These are phyloP conservation scores for Melanostigma gelatinosum DNA, from an alignment of 2,113 vertebrate species.

Conservation along the genomic window DNA sequence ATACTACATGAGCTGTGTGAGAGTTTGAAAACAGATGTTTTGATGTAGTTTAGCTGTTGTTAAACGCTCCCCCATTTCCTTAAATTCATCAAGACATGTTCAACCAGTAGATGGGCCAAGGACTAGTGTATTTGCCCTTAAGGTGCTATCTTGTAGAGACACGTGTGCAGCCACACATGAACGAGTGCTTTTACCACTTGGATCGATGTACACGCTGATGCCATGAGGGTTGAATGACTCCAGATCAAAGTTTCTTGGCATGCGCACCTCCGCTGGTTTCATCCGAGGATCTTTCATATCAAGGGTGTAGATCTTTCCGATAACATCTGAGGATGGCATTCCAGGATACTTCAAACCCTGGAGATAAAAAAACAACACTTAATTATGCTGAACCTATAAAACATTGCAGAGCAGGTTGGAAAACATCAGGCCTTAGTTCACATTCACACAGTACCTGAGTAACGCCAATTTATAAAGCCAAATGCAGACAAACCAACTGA, in stretches of 20 bases:
- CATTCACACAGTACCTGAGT: neutral
- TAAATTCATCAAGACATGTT: neutral
- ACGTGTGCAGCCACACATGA: neutral
- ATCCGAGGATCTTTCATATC: constrained; percentile 83
- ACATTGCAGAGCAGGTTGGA: neutral
- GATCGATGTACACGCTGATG: constrained; percentile 86
- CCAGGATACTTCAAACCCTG: constrained; percentile 73
- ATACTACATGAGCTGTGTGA: neutral
- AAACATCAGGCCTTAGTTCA: neutral
- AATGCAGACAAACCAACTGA: neutral
- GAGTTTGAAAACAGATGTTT: neutral
- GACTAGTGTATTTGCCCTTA: neutral
- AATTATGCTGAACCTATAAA: neutral
- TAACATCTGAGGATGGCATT: constrained; percentile 73
- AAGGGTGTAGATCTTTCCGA: constrained; percentile 87
- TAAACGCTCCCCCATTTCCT: neutral
- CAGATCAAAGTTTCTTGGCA: constrained; percentile 89
- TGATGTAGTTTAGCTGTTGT: neutral
- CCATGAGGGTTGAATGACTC: constrained; percentile 92
- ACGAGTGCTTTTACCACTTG: constrained; percentile 79
- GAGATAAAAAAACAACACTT: neutral
- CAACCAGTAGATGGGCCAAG: neutral
- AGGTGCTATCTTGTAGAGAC: neutral
- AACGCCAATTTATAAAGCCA: neutral
- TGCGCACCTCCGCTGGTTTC: constrained; percentile 82